Evolutionary conservation across 2,113 vertebrate genomes (phyloP), one percentile per base, ranked within the genome.

Genomic region (Indicator maculatus): DNA sequence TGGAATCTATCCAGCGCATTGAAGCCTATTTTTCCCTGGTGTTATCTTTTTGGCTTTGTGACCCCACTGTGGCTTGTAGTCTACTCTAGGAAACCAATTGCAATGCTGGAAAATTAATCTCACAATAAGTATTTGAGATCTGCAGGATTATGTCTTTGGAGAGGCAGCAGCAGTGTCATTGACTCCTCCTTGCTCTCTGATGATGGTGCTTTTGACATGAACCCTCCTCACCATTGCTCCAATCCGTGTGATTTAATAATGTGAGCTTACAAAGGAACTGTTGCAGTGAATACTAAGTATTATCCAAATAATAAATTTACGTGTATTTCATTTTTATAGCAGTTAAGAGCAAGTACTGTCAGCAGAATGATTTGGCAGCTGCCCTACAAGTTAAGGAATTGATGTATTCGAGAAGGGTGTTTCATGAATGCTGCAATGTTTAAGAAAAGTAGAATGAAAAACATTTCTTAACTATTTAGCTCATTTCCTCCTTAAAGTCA

Each of bases 31-130:
- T 74, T 44, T 31, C 58, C 30, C 21, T 65, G 24, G 8, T 59
- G 4, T 67, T 96, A 8, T 4, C 65, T 67, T 19, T 86, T 75
- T 6, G 4, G 15, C 72, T 94, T 87, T 87, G 33, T 73, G 38
- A 28, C 63, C 39, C 36, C 1, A 1, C n/a, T 63, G 41, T 58
- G 88, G 75, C 58, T 89, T 74, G 24, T 71, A 88, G 41, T 89
- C 12, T 31, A 31, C 36, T 6, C 31, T 23, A 58, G 56, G 64
- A 38, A 93, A 53, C 60, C 38, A 81, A 26, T 72, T 85, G n/a
- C 67, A 69, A 11, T n/a, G 53, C 72, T 86, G 76, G 73, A 77
- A 95, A 90, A 83, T 93, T 87, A 80, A 89, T 94, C 89, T 89
- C 28, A 9, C 36, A n/a, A 0, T 88, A 86, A 80, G 41, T 45